Conservation (phyloP, 2,113 vertebrate genomes). For the Otolemur garnettii region DNA sequence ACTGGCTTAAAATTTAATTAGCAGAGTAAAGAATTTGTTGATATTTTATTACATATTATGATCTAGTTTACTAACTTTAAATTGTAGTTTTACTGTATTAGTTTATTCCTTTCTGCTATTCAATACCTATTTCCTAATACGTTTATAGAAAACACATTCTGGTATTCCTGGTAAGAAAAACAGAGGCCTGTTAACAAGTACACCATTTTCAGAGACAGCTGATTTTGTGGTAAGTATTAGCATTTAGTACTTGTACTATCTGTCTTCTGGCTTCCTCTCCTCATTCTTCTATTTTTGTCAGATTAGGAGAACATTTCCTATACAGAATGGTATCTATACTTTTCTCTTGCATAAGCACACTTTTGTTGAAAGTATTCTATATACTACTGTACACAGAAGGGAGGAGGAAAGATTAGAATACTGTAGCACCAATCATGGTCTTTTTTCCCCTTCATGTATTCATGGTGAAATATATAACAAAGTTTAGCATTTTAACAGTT, state of each 20-base stretch:
- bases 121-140: constrained; percentile 49
- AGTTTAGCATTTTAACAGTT: constrained; percentile 27
- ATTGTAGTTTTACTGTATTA: constrained; percentile 51
- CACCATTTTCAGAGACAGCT: constrained; percentile 65
- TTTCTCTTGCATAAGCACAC: neutral
- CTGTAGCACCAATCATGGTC: neutral
- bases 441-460: neutral
- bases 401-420: constrained; percentile 10
- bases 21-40: constrained; percentile 48
- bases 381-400: neutral
- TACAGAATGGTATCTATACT: neutral
- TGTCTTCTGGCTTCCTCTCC: neutral
- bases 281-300: constrained; percentile 13
- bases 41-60: neutral
- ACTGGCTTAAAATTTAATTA: constrained; percentile 62
- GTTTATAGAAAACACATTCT: constrained; percentile 75
- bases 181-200: constrained; percentile 67
- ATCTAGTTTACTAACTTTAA: constrained; percentile 59
- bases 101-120: constrained; percentile 53
- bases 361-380: constrained; percentile 33
- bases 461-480: constrained; percentile 19
- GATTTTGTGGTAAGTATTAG: constrained; percentile 80
- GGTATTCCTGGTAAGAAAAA: constrained; percentile 64
- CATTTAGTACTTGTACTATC: neutral
- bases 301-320: neutral